Conservation (phyloP, 2,797 vertebrate genomes). For the Cichlasoma orientale region DNA sequence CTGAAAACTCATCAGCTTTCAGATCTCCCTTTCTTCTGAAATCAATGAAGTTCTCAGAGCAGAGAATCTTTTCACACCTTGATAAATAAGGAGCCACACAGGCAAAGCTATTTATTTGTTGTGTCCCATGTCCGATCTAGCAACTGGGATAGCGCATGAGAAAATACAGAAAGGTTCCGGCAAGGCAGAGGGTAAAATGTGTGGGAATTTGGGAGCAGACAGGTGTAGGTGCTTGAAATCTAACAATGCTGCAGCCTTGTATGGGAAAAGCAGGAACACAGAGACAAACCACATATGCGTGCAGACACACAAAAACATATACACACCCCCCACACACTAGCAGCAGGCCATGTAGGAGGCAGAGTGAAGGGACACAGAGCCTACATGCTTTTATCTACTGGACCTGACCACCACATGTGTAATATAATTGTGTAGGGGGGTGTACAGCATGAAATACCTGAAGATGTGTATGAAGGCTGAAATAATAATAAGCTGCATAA, state of each 20-base stretch:
- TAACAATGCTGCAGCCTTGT: not conserved
- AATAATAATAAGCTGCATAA: not conserved
- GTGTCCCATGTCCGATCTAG: not conserved
- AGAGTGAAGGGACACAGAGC: not conserved
- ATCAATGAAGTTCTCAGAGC: not conserved
- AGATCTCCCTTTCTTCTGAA: not conserved
- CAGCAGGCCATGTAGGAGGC: not conserved
- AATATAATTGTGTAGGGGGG: not conserved
- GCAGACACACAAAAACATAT: not conserved
- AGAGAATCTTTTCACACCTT: not conserved
- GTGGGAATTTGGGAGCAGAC: not conserved
- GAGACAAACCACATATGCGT: not conserved
- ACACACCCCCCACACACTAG: not conserved
- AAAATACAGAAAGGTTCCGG: not conserved
- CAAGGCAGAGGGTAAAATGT: not conserved
- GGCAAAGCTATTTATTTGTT: conserved; percentile 1
- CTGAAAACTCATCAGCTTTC: not conserved
- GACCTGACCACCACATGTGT: not conserved
- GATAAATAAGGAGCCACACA: not conserved
- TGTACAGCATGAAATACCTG: not conserved
- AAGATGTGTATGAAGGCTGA: not conserved
- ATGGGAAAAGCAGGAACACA: not conserved
- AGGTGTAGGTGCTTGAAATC: not conserved
- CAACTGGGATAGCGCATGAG: not conserved
- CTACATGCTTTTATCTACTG: not conserved